Base-by-base conservation (phyloP, 2,888 invertebrate species). In the Papilio gigon region DNA sequence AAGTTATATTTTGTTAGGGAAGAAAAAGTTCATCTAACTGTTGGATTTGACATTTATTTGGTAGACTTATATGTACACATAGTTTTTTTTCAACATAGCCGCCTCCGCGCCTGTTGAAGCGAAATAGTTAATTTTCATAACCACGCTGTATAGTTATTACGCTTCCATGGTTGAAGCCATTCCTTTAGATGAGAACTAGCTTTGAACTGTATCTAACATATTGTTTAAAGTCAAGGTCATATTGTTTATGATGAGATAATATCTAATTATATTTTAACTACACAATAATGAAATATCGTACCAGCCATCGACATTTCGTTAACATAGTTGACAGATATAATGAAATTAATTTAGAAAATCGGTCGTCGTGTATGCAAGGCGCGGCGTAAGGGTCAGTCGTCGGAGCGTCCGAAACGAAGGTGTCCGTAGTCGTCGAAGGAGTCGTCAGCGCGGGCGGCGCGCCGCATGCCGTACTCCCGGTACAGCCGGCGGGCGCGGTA, bases 351-450 rank as follows among this genome's bases (percentile, higher is more conserved):
- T 69, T 53, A 47, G 9, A 50, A 59, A 30, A 14, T 61, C 37
- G 65, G 64, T 79, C 27, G 59, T 75, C 67, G 66, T 78, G 75
- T 65, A 74, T 73, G 63, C 20, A 56, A 30, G 63, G 61, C 33
- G 20, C 70, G 67, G 30, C 58, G 72, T 63, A 67, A 64, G 67
- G 64, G 89, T 90, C 89, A 90, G 78, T 89, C 88, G 37, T 91
- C 92, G 67, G 93, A 93, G 71, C 95, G 91, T 12, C 96, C 96
- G 77, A 95, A 96, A 71, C 96, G 87, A 88, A 95, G 92, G 77
- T 95, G 95, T 1, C 96, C 96, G 75, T 96, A 96, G 80, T 96
- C 96, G 74, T 96, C 95, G 74, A 95, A 95, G 22, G 93, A 90
- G 70, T 95, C 95, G 44, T 95, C 94, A 1, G 94, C 91, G 75